Evolutionary conservation across 2,113 vertebrate species (phyloP).

Genomic region (Pelvicachromis taeniatus): DNA sequence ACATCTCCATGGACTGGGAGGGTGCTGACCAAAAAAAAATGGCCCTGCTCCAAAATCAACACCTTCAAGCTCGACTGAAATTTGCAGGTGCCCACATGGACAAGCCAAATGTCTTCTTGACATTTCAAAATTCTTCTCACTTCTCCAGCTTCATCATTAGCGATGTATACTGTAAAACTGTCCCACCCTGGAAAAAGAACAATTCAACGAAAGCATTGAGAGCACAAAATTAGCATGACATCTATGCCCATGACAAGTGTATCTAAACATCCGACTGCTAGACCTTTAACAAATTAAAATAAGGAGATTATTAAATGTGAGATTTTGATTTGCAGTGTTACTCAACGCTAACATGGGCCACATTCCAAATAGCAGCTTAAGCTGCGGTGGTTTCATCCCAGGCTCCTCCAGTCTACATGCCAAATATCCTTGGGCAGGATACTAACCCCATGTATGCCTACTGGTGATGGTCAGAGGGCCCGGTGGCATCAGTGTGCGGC

Average conservation of each 20-base stretch:
- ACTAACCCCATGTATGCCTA: too few species aligned
- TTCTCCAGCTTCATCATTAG: not conserved
- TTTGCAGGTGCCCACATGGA: not conserved
- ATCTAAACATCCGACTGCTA: not conserved
- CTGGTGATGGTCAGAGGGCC: too few species aligned
- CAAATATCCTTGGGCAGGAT: too few species aligned
- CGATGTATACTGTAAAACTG: not conserved
- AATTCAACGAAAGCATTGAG: not conserved
- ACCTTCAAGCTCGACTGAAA: not conserved
- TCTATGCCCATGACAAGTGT: not conserved
- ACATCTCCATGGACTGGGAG: not conserved
- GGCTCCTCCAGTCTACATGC: too few species aligned
- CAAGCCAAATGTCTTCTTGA: not conserved
- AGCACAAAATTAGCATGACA: not conserved
- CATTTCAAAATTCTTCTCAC: not conserved
- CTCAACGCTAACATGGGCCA: not conserved
- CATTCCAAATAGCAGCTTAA: not conserved
- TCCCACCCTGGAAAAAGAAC: not conserved
- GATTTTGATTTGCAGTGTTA: not conserved
- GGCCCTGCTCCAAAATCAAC: not conserved
- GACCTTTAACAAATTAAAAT: not conserved
- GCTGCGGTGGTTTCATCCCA: too few species aligned
- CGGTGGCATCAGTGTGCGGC: too few species aligned
- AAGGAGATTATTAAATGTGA: not conserved
- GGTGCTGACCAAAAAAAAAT: not conserved